Percentiles rank a stretch among this genome's conserved stretches.
These are phyloP conservation scores for Liodrosophila aerea DNA, from an alignment of 2,888 invertebrate species.

Conservation along the genomic window DNA sequence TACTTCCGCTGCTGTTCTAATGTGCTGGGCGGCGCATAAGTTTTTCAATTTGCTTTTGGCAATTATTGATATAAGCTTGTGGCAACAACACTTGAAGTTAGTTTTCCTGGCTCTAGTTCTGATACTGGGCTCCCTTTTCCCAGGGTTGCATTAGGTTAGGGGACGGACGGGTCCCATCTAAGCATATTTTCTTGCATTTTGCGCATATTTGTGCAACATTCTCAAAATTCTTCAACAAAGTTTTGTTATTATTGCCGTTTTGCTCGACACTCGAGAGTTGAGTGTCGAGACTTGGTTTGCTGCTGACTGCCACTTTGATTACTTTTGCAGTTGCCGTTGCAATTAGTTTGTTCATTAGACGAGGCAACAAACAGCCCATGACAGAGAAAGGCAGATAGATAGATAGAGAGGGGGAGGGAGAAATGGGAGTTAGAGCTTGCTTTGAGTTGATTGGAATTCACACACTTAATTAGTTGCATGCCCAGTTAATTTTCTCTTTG, in stretches of 20 bases:
- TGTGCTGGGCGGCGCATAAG: slow-evolving; percentile 73
- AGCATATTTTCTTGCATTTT: slow-evolving; percentile 77
- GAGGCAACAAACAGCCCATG: slow-evolving; percentile 51
- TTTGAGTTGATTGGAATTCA: slow-evolving; percentile 69
- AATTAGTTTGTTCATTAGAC: slow-evolving; percentile 78
- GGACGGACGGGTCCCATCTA: slow-evolving; percentile 41
- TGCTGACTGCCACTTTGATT: slow-evolving; percentile 60
- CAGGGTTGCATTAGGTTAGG: slow-evolving; percentile 33
- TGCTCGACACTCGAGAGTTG: slow-evolving; percentile 39
- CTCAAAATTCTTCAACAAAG: slow-evolving; percentile 77
- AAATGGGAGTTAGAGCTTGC: slow-evolving; percentile 7
- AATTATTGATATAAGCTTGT: slow-evolving; percentile 77
- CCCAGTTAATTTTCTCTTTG: slow-evolving; percentile 55
- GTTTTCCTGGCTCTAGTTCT: slow-evolving; percentile 39
- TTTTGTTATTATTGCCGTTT: slow-evolving; percentile 76
- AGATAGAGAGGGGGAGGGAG: background rate
- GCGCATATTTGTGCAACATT: slow-evolving; percentile 77
- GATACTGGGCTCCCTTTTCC: slow-evolving; percentile 1
- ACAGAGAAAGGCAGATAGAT: slow-evolving; percentile 23
- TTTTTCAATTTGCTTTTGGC: slow-evolving; percentile 78
- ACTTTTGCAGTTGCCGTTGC: slow-evolving; percentile 72
- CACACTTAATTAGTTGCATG: slow-evolving; percentile 71
- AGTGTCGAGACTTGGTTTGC: slow-evolving; percentile 27
- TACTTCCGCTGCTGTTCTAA: slow-evolving; percentile 55
- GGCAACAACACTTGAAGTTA: slow-evolving; percentile 65